Evolutionary conservation across 2,113 vertebrate genomes (phyloP), one percentile per base, ranked within the genome.

Genomic region (Stigmatopora argus): DNA sequence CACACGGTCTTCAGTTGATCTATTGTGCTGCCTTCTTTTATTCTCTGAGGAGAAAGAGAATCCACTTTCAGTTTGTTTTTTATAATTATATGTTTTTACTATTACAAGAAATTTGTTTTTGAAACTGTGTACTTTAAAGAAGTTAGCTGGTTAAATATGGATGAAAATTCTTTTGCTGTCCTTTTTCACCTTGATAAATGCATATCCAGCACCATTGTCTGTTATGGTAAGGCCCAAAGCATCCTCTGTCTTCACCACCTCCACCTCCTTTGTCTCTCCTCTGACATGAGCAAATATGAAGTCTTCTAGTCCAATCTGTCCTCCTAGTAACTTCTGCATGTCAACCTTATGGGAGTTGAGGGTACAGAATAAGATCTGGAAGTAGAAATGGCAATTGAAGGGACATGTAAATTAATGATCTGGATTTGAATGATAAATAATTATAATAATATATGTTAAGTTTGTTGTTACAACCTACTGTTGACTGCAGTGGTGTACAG

Each of bases 341-440:
- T 99, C 97, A 71, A 98, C 96, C 63, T 98, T 98, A 78, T 98
- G 96, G 0, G 96, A 97, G 85, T 98, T 98, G 35, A 98, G 90
- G 5, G 97, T 99, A 79, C 97, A 99, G 78, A 99, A 99, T 14
- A 99, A 85, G 79, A 99, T 99, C 97, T 99, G 85, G 21, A 19
- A 38, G 11, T 38, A 1, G 15, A 23, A 11, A 69, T 48, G 0
- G 21, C 7, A 44, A 41, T 15, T 26, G 26, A 14, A 15, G 23
- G 53, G 6, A 2, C 53, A 56, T 56, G 46, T 48, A 13, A 48
- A 48, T 41, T 41, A 41, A 41, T 41, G 9, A 41, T 9, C 38
- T 2, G 7, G 7, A 41, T 41, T 41, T 41, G 6, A 41, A 41
- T 41, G 7, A 41, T 41, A 41, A 31, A 41, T 41, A 41, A 41